Base-by-base conservation (phyloP, 2,797 vertebrate genomes). In the Muscicapa comitata region DNA sequence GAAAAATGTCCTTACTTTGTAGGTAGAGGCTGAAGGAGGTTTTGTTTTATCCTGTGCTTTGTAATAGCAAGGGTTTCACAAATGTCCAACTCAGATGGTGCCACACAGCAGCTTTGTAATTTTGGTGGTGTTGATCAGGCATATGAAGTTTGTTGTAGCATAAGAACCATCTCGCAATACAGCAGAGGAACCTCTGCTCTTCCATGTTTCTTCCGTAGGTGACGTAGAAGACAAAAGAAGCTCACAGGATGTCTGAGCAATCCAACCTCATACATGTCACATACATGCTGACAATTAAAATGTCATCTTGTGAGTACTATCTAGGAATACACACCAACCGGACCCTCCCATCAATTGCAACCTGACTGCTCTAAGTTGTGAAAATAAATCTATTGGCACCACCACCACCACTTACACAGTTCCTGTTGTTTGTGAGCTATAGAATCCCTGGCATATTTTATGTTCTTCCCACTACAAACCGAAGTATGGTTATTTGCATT, bases 121-220 rank as follows among this genome's bases (percentile, higher is more conserved):
- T 67, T n/a, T 37, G 9, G 6, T 50, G 55, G 9, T 78, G 9
- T 75, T 33, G 17, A 29, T 81, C 37, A 38, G 40, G 24, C 8
- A 3, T 9, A 5, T 48, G 23, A 71, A 71, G 25, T 18, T 88
- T 12, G 17, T 6, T 57, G 15, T 28, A 31, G 33, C 57, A 38
- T 35, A 33, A 58, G 33, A 86, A 55, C 71, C 9, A 40, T 19
- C n/a, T 80, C 35, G 5, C 0, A 1, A 2, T 38, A 35, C 2
- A 20, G n/a, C 28, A 38, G 38, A 67, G 62, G 59, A 81, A n/a
- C 24, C 31, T 85, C n/a, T 90, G 43, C 17, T 3, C 1, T 66
- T 87, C 35, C 9, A 7, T 0, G 0, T 45, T 57, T 68, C 26
- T 57, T 16, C 47, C 1, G 0, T 8, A 59, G 13, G 17, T 86